Evolutionary conservation across 2,888 invertebrate genomes (phyloP).

Genomic region (Dryobotodes eremita): DNA sequence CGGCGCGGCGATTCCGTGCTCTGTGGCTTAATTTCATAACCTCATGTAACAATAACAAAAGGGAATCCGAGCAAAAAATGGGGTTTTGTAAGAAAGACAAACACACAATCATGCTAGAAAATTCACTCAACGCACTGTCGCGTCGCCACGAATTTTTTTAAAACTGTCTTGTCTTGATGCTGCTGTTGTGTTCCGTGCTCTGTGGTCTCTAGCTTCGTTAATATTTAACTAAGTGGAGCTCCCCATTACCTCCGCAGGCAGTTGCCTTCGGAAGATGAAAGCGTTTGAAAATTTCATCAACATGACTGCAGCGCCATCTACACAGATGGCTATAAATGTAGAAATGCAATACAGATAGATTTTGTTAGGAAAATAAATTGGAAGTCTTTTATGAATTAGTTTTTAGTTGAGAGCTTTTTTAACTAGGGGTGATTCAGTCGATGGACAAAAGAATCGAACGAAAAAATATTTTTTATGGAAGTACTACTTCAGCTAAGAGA

Average conservation of each 20-base stretch:
- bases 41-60: too few relatives aligned
- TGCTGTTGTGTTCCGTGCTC: too few relatives aligned
- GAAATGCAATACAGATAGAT: conserved; percentile 15
- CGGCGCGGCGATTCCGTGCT: too few relatives aligned
- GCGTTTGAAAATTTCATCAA: conserved; percentile 50
- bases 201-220: conserved; percentile 36
- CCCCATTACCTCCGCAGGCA: not conserved
- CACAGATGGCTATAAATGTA: not conserved
- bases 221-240: conserved; percentile 39
- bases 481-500: not conserved
- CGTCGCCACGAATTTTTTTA: not conserved
- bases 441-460: not conserved
- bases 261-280: conserved; percentile 27
- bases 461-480: not conserved
- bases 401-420: conserved; percentile 5
- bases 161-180: too few relatives aligned
- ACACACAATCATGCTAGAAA: too few relatives aligned
- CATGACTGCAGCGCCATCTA: conserved; percentile 29
- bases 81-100: too few relatives aligned
- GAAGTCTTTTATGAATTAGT: not conserved
- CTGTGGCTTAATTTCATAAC: too few relatives aligned
- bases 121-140: not conserved
- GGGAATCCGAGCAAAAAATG: too few relatives aligned
- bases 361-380: not conserved
- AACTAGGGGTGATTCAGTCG: not conserved